Conservation (phyloP, 1,140 invertebrate genomes). For the Odontomachus brunneus region DNA sequence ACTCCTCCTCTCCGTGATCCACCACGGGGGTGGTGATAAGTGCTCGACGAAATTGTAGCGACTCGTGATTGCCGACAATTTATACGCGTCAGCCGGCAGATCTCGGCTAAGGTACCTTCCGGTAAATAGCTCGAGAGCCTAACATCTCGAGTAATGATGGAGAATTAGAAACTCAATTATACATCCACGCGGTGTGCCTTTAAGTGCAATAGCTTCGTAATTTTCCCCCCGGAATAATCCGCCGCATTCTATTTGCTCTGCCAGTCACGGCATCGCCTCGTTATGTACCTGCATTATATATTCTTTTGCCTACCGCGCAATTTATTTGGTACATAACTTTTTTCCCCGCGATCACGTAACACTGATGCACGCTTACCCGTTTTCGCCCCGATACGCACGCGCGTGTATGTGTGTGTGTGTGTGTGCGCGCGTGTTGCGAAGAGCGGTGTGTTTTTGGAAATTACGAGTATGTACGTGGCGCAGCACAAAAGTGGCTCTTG, state of each 20-base stretch:
- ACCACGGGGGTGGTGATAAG: slow-evolving; percentile 37
- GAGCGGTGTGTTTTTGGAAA: no score
- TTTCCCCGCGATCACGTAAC: background rate
- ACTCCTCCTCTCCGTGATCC: background rate
- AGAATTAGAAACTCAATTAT: slow-evolving; percentile 73
- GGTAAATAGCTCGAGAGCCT: slow-evolving; percentile 41
- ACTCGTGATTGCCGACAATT: slow-evolving; percentile 65
- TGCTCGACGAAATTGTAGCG: slow-evolving; percentile 63
- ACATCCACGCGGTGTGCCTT: slow-evolving; percentile 41
- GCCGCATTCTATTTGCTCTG: slow-evolving; percentile 41
- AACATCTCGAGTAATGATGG: slow-evolving; percentile 64
- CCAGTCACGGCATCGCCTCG: slow-evolving; percentile 41
- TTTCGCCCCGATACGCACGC: background rate
- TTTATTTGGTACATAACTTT: slow-evolving; percentile 7
- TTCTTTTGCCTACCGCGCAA: background rate
- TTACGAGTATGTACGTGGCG: no score
- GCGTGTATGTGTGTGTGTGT: no score
- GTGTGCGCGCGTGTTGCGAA: no score
- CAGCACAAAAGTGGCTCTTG: no score
- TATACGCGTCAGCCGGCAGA: slow-evolving; percentile 64
- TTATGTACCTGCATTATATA: slow-evolving; percentile 12
- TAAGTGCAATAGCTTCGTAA: slow-evolving; percentile 47
- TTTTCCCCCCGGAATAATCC: slow-evolving; percentile 58
- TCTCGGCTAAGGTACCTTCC: slow-evolving; percentile 62
- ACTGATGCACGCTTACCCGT: background rate